phyloP scores from a whole-genome alignment of 2,888 invertebrate genomes.

The Bugulina stolonifera region DNA sequence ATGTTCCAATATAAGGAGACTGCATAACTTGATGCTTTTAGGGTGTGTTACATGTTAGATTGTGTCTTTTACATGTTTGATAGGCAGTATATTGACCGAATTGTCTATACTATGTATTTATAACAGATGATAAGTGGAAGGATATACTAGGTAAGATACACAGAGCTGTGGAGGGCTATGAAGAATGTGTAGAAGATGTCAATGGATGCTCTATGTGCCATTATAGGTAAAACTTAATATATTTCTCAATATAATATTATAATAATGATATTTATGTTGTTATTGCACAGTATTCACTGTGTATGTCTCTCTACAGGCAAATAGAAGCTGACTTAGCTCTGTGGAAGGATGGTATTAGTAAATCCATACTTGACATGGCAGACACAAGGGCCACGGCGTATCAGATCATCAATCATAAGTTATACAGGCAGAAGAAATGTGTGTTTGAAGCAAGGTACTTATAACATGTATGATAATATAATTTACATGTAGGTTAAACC shows the following conservation, averaged over 20 bases:
- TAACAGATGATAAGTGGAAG: slow-evolving; percentile 37
- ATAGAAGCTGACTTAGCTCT: slow-evolving; percentile 66
- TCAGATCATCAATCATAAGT: slow-evolving; percentile 71
- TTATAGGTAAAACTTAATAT: slow-evolving; percentile 38
- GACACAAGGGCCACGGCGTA: slow-evolving; percentile 66
- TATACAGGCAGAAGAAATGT: slow-evolving; percentile 77
- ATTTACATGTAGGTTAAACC: too few relatives aligned
- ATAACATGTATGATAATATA: too few relatives aligned
- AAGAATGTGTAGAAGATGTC: slow-evolving; percentile 39
- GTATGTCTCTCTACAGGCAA: slow-evolving; percentile 49
- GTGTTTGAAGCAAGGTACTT: slow-evolving; percentile 80
- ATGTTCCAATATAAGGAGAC: too few relatives aligned
- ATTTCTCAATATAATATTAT: background rate
- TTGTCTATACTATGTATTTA: too few relatives aligned
- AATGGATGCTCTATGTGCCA: slow-evolving; percentile 37
- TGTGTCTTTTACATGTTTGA: too few relatives aligned
- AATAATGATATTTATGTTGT: background rate
- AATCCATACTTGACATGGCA: slow-evolving; percentile 62
- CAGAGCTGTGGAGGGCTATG: slow-evolving; percentile 38
- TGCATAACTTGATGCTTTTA: too few relatives aligned
- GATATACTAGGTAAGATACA: slow-evolving; percentile 43
- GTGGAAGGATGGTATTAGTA: slow-evolving; percentile 67
- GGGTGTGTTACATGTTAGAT: too few relatives aligned
- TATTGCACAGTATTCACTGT: background rate
- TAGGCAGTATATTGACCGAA: too few relatives aligned